phyloP scores from a whole-genome alignment of 2,113 vertebrate genomes.

The Nanorana parkeri region DNA sequence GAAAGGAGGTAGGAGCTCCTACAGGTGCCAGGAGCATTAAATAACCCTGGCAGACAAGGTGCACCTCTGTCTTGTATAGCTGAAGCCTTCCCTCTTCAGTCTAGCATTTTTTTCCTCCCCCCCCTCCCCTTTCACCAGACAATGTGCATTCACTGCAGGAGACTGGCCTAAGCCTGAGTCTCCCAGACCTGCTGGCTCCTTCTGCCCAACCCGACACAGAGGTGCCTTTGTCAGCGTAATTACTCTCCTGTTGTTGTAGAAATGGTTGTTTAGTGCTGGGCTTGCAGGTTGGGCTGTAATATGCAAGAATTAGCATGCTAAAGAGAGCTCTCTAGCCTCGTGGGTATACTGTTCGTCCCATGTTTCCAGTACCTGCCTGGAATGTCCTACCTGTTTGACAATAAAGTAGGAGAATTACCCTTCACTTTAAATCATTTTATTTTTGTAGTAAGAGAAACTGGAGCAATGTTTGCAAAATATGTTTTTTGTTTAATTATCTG shows the following conservation, averaged over 20 bases:
- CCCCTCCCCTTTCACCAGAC: slow-evolving; percentile 78
- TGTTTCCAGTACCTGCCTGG: not conserved
- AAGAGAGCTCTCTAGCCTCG: slow-evolving; percentile 71
- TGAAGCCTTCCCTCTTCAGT: slow-evolving; percentile 66
- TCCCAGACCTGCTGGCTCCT: slow-evolving; percentile 99
- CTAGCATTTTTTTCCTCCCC: slow-evolving; percentile 70
- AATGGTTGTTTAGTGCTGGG: slow-evolving; percentile 75
- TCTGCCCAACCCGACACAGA: slow-evolving; percentile 92
- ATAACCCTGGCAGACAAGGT: slow-evolving; percentile 82
- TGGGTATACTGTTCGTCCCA: slow-evolving; percentile 62
- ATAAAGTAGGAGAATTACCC: no score
- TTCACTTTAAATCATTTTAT: no score
- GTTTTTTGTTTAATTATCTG: no score
- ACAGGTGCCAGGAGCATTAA: slow-evolving; percentile 84
- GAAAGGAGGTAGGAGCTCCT: slow-evolving; percentile 68
- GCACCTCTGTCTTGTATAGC: slow-evolving; percentile 77
- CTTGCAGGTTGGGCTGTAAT: slow-evolving; percentile 76
- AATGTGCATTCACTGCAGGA: slow-evolving; percentile 91
- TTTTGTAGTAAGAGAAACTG: no score
- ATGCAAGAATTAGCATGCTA: slow-evolving; percentile 79
- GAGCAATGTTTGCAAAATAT: no score
- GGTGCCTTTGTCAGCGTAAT: slow-evolving; percentile 98
- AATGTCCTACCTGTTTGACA: no score
- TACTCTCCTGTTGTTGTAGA: slow-evolving; percentile 85
- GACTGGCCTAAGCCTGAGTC: slow-evolving; percentile 89